Conservation (phyloP, 2,797 vertebrate species). For the Silurus aristotelis region DNA sequence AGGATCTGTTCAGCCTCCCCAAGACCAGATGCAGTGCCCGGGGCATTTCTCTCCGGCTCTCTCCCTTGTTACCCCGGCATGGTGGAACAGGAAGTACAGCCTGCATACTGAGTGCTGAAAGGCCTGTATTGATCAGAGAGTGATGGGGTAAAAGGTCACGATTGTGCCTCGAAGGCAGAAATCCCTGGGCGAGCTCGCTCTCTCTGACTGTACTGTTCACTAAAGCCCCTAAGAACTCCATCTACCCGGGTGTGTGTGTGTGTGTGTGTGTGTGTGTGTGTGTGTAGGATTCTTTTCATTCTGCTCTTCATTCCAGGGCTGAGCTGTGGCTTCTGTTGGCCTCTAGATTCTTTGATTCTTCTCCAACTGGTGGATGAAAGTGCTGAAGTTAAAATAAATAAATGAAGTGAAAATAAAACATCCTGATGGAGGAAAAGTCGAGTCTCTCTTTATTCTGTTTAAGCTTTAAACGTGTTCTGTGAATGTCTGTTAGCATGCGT, state of each 20-base stretch:
- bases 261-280: neutral
- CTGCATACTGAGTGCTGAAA: slow-evolving; percentile 50
- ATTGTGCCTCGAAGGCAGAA: slow-evolving; percentile 49
- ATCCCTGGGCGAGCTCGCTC: slow-evolving; percentile 26
- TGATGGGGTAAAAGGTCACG: slow-evolving; percentile 58
- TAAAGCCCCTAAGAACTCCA: slow-evolving; percentile 52
- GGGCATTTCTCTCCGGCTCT: slow-evolving; percentile 46
- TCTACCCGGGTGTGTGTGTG: slow-evolving; percentile 26
- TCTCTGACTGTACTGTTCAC: slow-evolving; percentile 47
- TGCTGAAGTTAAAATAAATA: slow-evolving; percentile 31
- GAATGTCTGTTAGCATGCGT: too few species aligned
- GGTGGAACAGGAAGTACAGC: slow-evolving; percentile 43
- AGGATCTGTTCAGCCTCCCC: slow-evolving; percentile 45
- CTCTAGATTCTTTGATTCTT: slow-evolving; percentile 40
- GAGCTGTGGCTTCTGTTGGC: slow-evolving; percentile 33
- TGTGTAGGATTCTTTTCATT: slow-evolving; percentile 23
- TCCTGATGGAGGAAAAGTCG: neutral
- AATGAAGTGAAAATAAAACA: slow-evolving; percentile 1
- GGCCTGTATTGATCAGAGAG: slow-evolving; percentile 59
- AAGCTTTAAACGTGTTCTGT: too few species aligned
- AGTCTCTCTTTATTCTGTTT: slow-evolving; percentile 8
- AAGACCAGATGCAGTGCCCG: slow-evolving; percentile 60
- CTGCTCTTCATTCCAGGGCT: slow-evolving; percentile 32
- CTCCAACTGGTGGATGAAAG: slow-evolving; percentile 45
- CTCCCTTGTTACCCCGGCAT: slow-evolving; percentile 44